Evolutionary conservation across 23 tunicate genomes (phyloP).

Genomic region (Trididemnum nubilum): DNA sequence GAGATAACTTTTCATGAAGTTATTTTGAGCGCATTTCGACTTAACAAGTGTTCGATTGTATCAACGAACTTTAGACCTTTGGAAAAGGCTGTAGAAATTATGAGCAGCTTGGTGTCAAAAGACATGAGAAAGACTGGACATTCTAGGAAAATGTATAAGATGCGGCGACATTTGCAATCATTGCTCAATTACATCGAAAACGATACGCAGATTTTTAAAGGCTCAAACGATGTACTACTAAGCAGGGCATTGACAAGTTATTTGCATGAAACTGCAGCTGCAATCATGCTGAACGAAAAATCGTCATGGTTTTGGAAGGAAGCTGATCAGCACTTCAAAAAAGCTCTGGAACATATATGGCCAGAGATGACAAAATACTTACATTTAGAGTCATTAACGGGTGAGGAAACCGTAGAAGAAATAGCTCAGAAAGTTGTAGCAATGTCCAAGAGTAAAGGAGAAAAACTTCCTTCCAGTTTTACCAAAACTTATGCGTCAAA

Average conservation of each 20-base stretch:
- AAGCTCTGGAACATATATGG: conserved; percentile 3
- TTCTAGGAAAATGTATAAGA: neutral
- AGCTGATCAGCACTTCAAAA: neutral
- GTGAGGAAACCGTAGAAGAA: too few relatives aligned
- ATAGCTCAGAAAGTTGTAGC: too few relatives aligned
- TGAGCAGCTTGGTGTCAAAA: conserved; percentile 12
- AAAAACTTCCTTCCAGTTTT: neutral
- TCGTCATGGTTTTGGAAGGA: neutral
- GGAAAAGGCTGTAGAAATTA: neutral
- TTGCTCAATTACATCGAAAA: conserved; percentile 7
- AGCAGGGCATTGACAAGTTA: neutral
- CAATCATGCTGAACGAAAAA: neutral
- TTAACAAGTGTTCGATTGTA: neutral
- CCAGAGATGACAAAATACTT: too few relatives aligned
- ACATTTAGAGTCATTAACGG: too few relatives aligned
- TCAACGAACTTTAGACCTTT: neutral
- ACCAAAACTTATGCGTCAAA: neutral
- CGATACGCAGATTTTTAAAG: neutral
- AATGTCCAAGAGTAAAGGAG: too few relatives aligned
- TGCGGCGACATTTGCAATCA: neutral
- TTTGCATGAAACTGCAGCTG: neutral
- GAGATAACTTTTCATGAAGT: too few relatives aligned
- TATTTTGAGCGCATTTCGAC: neutral
- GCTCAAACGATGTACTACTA: neutral
- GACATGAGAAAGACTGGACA: conserved; percentile 1